Evolutionary conservation across 1,140 invertebrate genomes (phyloP).

Genomic region (Trichonephila inaurata): DNA sequence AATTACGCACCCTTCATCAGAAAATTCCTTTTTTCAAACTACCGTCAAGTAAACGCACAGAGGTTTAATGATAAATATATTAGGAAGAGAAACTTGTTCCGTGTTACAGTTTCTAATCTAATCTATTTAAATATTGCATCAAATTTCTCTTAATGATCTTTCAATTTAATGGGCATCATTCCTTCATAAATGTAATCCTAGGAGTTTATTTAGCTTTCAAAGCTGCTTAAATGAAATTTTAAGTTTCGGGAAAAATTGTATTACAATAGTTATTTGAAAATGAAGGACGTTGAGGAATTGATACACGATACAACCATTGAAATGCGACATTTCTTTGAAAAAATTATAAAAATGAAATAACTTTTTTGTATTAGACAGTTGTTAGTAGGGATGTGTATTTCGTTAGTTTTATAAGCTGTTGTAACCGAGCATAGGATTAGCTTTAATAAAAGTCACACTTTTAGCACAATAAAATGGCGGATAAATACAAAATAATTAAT

Average conservation of each 20-base stretch:
- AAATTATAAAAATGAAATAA: neutral
- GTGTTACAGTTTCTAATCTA: neutral
- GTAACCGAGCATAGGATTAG: neutral
- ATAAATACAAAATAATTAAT: conserved; percentile 20
- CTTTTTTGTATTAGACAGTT: neutral
- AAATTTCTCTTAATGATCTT: neutral
- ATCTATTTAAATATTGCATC: neutral
- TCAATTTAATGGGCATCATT: conserved; percentile 3
- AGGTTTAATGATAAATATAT: neutral
- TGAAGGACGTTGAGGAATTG: neutral
- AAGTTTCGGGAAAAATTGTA: neutral
- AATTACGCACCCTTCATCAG: too few relatives aligned
- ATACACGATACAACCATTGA: neutral
- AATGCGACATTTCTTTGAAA: conserved; percentile 55
- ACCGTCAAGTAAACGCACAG: too few relatives aligned
- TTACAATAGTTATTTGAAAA: neutral
- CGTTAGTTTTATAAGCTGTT: neutral
- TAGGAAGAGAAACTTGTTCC: neutral
- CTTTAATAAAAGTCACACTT: neutral
- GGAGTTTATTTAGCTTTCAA: neutral
- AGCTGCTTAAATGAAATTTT: neutral
- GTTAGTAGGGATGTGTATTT: neutral
- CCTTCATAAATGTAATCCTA: conserved; percentile 12
- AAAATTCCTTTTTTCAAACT: too few relatives aligned
- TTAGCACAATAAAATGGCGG: conserved; percentile 54